Evolutionary conservation across 2,113 vertebrate genomes (phyloP), one percentile per base, ranked within the genome.

Genomic region (Paradoxurus hermaphroditus): DNA sequence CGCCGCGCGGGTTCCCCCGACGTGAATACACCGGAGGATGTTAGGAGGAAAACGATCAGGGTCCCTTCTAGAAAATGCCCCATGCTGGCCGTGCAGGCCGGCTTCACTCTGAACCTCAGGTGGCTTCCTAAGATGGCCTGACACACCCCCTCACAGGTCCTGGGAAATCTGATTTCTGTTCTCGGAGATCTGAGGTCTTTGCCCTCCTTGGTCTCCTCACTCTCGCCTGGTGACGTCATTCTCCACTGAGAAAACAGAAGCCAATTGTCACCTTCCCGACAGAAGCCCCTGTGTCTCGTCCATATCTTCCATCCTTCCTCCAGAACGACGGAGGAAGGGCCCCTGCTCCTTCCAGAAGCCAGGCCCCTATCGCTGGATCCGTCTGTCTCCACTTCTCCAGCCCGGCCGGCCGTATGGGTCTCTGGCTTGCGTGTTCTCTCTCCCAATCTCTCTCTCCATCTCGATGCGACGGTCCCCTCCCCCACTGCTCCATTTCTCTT

Each of bases 201-300:
- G 27, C 4, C 15, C 19, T 16, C 34, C 67, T 56, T 65, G 51
- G 8, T 23, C 44, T 56, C 23, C 25, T 81, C 46, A 0, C 34
- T 51, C 78, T 59, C 51, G 36, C 67, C 25, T 10, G 12, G 31
- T 2, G 19, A 53, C 68, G 83, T 62, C 16, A 34, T 23, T 84
- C 85, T 53, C 72, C 53, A 65, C 16, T 23, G 39, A 86, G 67
- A 84, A 92, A 90, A 81, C 65, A 59, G 86, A 67, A 67, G 90
- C 46, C 77, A 14, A 7, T 25, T 21, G 8, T 23, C 34, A 27
- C 4, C 14, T 18, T n/a, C 65, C 46, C 0, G 7, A 51, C 23
- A 18, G 70, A 67, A 16, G 4, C 21, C 4, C 41, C 18, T 25
- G 12, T 77, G 2, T n/a, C 81, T 75, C 63, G 1, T 18, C 34